Evolutionary conservation across 2,888 invertebrate genomes (phyloP).

Genomic region (Halictus quadricinctus): DNA sequence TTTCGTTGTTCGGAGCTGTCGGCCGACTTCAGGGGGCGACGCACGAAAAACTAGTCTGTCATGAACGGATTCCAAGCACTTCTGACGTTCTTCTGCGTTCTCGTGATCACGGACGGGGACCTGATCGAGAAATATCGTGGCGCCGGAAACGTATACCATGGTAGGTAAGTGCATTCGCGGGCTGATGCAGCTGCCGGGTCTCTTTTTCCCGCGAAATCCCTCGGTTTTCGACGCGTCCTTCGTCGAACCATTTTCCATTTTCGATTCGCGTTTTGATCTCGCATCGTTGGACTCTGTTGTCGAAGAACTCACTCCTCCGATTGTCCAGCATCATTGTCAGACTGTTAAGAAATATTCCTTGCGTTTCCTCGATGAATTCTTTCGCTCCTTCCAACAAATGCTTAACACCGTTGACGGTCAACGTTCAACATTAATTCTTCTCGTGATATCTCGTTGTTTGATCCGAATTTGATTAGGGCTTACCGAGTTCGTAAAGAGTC

Average conservation of each 20-base stretch:
- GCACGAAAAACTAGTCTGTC: constrained; percentile 48
- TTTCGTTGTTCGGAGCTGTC: constrained; percentile 24
- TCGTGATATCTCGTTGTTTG: no score
- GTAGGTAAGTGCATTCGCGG: constrained; percentile 72
- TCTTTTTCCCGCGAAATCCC: neutral
- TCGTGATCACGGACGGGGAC: constrained; percentile 39
- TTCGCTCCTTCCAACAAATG: no score
- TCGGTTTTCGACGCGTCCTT: neutral
- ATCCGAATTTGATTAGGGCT: no score
- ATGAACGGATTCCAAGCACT: constrained; percentile 66
- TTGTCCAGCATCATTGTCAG: no score
- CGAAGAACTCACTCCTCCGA: no score
- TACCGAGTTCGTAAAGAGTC: neutral
- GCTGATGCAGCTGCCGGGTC: neutral
- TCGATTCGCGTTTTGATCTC: neutral
- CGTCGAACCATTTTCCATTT: neutral
- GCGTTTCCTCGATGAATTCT: no score
- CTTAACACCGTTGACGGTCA: no score
- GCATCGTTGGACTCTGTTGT: neutral
- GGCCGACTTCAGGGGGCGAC: constrained; percentile 21
- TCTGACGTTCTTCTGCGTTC: constrained; percentile 60
- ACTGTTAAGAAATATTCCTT: neutral
- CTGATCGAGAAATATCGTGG: constrained; percentile 64
- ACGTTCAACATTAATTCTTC: no score
- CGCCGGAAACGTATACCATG: constrained; percentile 71